Percentiles rank a stretch among this genome's conserved stretches.
Evolutionary conservation across 1,140 invertebrate species (phyloP).

Genomic region (Stegodyphus mimosarum): DNA sequence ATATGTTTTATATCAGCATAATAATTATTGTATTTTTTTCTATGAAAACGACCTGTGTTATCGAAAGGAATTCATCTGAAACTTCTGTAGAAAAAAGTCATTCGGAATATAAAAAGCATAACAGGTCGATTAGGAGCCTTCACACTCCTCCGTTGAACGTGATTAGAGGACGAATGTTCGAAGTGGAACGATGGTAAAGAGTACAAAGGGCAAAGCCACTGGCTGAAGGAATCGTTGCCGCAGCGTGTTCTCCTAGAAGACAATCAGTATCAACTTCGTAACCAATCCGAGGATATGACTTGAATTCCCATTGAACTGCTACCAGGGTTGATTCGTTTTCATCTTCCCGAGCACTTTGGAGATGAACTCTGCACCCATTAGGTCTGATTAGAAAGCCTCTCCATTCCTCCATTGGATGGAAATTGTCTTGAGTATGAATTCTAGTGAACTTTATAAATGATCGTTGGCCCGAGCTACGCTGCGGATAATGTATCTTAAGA

Average conservation of each 20-base stretch:
- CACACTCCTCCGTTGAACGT: conserved; percentile 15
- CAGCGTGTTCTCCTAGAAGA: conserved; percentile 7
- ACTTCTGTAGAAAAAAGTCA: not conserved
- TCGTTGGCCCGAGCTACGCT: too few relatives aligned
- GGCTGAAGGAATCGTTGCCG: not conserved
- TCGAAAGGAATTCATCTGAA: not conserved
- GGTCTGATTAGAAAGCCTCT: conserved; percentile 15
- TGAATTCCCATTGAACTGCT: conserved; percentile 32
- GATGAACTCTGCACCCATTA: conserved; percentile 43
- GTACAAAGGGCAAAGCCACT: not conserved
- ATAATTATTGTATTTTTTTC: not conserved
- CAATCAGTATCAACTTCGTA: conserved; percentile 49
- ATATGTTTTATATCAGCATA: not conserved
- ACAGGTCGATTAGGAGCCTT: conserved; percentile 13
- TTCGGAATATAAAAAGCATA: conserved; percentile 22
- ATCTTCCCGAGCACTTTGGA: conserved; percentile 32
- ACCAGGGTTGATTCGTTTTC: conserved; percentile 36
- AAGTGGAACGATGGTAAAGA: not conserved
- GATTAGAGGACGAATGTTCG: conserved; percentile 30
- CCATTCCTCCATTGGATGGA: too few relatives aligned
- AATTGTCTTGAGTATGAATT: too few relatives aligned
- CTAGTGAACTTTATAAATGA: too few relatives aligned
- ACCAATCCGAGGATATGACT: conserved; percentile 10
- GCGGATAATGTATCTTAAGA: too few relatives aligned
- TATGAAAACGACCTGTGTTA: not conserved